Base-by-base conservation (phyloP, 1,140 invertebrate genomes). In the Bombus superbus region DNA sequence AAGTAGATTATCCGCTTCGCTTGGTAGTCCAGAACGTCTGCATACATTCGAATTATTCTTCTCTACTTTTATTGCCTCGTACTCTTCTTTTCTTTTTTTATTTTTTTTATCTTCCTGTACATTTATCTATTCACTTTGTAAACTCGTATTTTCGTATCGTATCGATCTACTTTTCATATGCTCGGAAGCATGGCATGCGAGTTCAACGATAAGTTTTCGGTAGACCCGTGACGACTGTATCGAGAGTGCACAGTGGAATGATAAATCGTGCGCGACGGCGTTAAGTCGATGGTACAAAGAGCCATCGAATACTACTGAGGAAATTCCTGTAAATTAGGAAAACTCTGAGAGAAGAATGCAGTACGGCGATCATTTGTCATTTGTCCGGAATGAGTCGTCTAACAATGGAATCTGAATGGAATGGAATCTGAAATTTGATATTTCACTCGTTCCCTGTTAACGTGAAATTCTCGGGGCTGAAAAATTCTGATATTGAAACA, bases 151-250 rank as follows among this genome's bases (percentile, higher is more conserved):
- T 64, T 74, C 69, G 62, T 77, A 80, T 72, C 59, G 69, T 53
- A 64, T 85, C 86, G 77, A 68, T 69, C 64, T 47, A 85, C 72
- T 53, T 71, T 90, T 76, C 68, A 90, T 86, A 75, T 85, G 83
- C 77, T 91, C 88, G 79, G 81, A 71, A 64, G 90, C 90, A 92
- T 92, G 90, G 89, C 90, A 92, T 92, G 90, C 44, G 13, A 90
- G 28, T 86, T 89, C 8, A 42, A 64, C 38, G 38, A 74, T 53
- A 42, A 64, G 32, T 74, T 68, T 35, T 81, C 71, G 78, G 35
- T 73, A 40, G 22, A 38, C 38, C 38, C 76, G 76, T 72, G 76
- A 76, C 47, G 53, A 57, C 57, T 69, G 76, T 71, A 44, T 62
- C 83, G 75, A 32, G 47, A 59, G 25, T 6, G 28, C 57, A 68